A percentile compares a stretch with the other conserved stretches of the same genome.
Conservation (phyloP, 2,113 vertebrate species). For the Syngnathus floridae region DNA sequence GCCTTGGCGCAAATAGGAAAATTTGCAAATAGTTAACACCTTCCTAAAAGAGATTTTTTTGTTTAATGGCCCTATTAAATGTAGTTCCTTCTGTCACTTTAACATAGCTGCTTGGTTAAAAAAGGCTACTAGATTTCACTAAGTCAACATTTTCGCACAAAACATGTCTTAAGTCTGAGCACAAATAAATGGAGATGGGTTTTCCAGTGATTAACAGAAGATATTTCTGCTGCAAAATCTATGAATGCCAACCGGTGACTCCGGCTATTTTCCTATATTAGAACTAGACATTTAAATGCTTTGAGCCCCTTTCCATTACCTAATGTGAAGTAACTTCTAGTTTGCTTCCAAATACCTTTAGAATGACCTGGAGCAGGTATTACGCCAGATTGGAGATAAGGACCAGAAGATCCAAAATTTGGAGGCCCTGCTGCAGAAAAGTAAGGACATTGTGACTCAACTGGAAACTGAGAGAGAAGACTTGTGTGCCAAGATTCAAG, state of each 20-base stretch:
- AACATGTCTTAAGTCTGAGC: too few relatives aligned
- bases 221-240: too few relatives aligned
- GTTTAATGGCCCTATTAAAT: too few relatives aligned
- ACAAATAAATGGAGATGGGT: too few relatives aligned
- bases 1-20: too few relatives aligned
- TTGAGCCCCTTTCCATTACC: neutral
- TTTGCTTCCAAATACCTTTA: conserved; percentile 35
- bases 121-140: too few relatives aligned
- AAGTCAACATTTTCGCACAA: too few relatives aligned
- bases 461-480: conserved; percentile 93
- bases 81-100: too few relatives aligned
- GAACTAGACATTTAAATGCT: neutral
- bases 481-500: conserved; percentile 94
- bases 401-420: conserved; percentile 99
- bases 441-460: conserved; percentile 86
- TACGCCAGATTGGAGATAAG: conserved; percentile 96
- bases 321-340: neutral
- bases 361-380: conserved; percentile 96
- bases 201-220: too few relatives aligned
- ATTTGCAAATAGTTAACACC: too few relatives aligned
- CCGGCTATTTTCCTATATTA: neutral
- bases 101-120: too few relatives aligned
- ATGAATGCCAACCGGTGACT: neutral
- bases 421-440: conserved; percentile 94
- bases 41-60: too few relatives aligned